A percentile compares a stretch with the other conserved stretches of the same genome.
phyloP scores from a whole-genome alignment of 2,113 vertebrate species.

The Coreoperca whiteheadi region DNA sequence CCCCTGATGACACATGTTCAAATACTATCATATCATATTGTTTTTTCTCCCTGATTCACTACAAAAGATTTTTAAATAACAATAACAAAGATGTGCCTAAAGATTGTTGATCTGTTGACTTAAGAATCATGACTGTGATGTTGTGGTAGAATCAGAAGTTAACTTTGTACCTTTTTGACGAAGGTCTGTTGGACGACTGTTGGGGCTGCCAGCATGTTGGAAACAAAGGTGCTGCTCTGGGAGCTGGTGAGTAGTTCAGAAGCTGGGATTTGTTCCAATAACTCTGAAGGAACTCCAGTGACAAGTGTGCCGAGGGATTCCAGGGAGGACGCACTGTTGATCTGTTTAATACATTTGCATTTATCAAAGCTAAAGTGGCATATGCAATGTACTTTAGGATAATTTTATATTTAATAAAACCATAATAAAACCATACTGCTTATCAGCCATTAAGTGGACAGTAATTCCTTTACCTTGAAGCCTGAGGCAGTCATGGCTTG shows the following conservation, averaged over 20 bases:
- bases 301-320: conserved; percentile 69
- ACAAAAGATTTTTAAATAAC: not conserved
- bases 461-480: conserved; percentile 44
- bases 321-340: conserved; percentile 51
- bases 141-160: not conserved
- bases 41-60: not conserved
- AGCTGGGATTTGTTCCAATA: conserved; percentile 35
- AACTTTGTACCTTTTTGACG: conserved; percentile 60
- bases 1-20: not conserved
- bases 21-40: not conserved
- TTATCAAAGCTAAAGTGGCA: not conserved
- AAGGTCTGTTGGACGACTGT: conserved; percentile 63
- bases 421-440: not conserved
- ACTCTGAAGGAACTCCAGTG: conserved; percentile 56
- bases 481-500: conserved; percentile 47
- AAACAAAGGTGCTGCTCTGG: conserved; percentile 56
- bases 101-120: not conserved
- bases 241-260: conserved; percentile 51
- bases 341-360: conserved; percentile 49
- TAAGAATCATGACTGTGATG: not conserved
- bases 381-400: not conserved
- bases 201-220: conserved; percentile 63
- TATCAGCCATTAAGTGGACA: not conserved
- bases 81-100: not conserved
- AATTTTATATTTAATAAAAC: conserved; percentile 8